Percentiles rank a stretch among this genome's conserved stretches.
Evolutionary conservation across 2,888 invertebrate species (phyloP).

Genomic region (Acanthosepion lycidas): DNA sequence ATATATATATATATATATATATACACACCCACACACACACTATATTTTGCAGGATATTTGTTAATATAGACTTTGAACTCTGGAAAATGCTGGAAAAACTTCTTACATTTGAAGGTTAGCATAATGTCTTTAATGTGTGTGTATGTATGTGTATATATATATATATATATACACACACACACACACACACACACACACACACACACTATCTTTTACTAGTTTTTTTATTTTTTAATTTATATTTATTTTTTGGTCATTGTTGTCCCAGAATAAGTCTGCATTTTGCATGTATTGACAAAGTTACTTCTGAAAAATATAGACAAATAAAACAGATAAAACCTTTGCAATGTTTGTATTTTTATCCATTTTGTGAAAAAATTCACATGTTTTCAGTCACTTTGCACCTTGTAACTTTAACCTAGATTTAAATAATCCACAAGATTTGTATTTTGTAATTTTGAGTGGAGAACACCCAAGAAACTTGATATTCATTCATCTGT

Average conservation of each 20-base stretch:
- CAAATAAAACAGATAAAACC: constrained; percentile 33
- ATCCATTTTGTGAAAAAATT: neutral
- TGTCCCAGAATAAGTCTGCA: constrained; percentile 12
- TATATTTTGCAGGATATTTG: constrained; percentile 33
- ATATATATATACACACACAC: too few relatives aligned
- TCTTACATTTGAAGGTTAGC: constrained; percentile 16
- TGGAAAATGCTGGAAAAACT: neutral
- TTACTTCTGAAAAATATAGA: constrained; percentile 33
- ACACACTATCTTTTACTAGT: too few relatives aligned
- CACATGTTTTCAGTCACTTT: neutral
- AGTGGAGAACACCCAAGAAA: neutral
- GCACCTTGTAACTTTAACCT: neutral
- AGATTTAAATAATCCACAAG: neutral
- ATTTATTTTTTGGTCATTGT: neutral
- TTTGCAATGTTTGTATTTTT: neutral
- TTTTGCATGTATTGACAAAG: constrained; percentile 33
- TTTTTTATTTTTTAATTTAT: too few relatives aligned
- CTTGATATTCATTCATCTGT: too few relatives aligned
- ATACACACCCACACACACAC: too few relatives aligned
- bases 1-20: neutral
- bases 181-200: too few relatives aligned
- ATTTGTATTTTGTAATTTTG: neutral
- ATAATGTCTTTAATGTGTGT: neutral
- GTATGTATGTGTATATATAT: too few relatives aligned
- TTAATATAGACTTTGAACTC: neutral